Evolutionary conservation across 2,797 vertebrate genomes (phyloP), one percentile per base, ranked within the genome.

Genomic region (Hyperoplus lanceolatus): DNA sequence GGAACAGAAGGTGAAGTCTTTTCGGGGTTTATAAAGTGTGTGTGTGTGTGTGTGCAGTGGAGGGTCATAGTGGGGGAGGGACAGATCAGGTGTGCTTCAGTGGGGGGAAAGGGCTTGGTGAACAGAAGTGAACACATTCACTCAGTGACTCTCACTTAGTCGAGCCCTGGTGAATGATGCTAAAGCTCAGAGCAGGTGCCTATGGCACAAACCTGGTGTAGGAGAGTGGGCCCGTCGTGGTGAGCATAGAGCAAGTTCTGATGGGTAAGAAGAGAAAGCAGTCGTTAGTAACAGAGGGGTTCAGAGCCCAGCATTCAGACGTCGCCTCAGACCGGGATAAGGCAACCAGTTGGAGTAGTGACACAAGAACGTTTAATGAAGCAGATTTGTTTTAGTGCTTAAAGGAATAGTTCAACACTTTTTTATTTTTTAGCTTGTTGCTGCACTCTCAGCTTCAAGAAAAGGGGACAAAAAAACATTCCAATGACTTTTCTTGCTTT

Each of bases 171-270:
- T 90, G 86, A 86, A 80, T 90, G 79, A 81, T 70, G 75, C 82
- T 82, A 76, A 88, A 88, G 89, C 79, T 90, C 83, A 89, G 80
- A 91, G 89, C 83, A 57, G 80, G 91, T 86, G 88, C 84, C 87
- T 83, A 60, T 54, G 92, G 90, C 92, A 94, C 94, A 91, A 94
- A 95, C 94, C 94, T 95, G 93, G 90, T 83, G 92, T 88, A 87
- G 94, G 92, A 92, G 93, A 92, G 65, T 80, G 87, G 82, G 88
- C 90, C 89, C 89, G 91, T 58, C 85, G 85, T 1, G 94, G 94
- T 71, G 94, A 94, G 87, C 94, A 95, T 77, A 92, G 82, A 85
- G 93, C 93, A 92, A 95, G 93, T 88, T 94, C 94, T 95, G 93
- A 95, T 93, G 92, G 85, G 86, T 86, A 81, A 93, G 84, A 93